Evolutionary conservation across 2,113 vertebrate genomes (phyloP).

Genomic region (Protobothrops flavoviridis): DNA sequence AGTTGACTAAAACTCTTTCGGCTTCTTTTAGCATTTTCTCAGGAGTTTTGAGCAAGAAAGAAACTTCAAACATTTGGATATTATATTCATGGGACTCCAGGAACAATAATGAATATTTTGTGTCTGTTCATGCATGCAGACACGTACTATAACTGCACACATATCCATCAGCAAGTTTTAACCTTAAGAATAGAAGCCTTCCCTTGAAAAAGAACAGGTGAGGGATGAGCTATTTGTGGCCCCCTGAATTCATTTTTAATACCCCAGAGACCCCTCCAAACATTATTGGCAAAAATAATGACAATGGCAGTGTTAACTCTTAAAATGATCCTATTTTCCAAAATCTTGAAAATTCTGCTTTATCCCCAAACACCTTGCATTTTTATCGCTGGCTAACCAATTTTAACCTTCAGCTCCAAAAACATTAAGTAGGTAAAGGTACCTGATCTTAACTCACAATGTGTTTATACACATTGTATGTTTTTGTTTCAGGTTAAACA

Average conservation of each 20-base stretch:
- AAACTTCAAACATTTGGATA: neutral
- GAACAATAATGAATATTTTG: neutral
- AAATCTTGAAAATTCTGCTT: neutral
- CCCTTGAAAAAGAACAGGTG: neutral
- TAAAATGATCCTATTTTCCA: neutral
- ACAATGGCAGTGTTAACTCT: neutral
- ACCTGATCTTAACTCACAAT: neutral
- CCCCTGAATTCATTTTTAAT: neutral
- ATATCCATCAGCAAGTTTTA: neutral
- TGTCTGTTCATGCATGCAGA: neutral
- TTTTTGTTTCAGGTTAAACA: neutral
- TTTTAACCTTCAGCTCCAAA: neutral
- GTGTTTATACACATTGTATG: neutral
- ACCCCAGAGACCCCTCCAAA: neutral
- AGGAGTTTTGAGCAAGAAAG: neutral
- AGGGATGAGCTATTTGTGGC: neutral
- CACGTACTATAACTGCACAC: neutral
- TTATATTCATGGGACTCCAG: neutral
- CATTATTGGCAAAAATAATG: neutral
- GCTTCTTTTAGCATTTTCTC: neutral
- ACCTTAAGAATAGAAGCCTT: neutral
- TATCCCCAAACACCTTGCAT: neutral
- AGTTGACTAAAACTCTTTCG: neutral
- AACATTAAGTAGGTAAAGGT: neutral
- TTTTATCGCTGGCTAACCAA: neutral